Evolutionary conservation across 2,797 vertebrate genomes (phyloP), one percentile per base, ranked within the genome.

Genomic region (Masticophis lateralis): DNA sequence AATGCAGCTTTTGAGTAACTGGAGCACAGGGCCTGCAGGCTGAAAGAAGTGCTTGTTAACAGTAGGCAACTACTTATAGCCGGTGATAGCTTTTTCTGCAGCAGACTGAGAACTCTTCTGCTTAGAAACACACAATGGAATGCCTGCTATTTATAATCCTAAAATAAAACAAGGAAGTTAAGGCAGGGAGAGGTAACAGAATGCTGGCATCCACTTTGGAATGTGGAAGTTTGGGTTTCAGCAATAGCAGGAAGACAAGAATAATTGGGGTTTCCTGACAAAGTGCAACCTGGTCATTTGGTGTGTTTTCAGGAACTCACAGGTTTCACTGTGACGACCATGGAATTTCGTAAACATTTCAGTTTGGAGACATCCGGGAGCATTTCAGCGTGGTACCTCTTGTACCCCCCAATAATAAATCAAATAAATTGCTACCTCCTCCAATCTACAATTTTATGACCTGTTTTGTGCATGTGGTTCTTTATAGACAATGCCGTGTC

Each of bases 61-160:
- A 91, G 10, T 55, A 9, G 63, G 61, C 27, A 51, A 83, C 28
- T 47, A 57, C 47, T 53, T 18, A 16, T n/a, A 8, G 51, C 86
- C 7, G 27, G 60, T 51, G 22, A 60, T 43, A 5, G 47, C 47
- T 56, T 88, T 66, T 91, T 63, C 25, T 61, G 14, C 18, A 22
- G 63, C 47, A 86, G 87, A 25, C 63, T 60, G 90, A 89, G 66
- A 61, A 55, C n/a, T 56, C 56, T 88, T 61, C 66, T 89, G 90
- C 66, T 56, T 90, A 53, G 32, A 91, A 88, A 63, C 47, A 89
- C 87, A 63, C 43, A 89, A 69, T 83, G 87, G 93, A 93, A 93
- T 93, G 88, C 87, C 90, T 83, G 93, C 90, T 93, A 93, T 93
- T 91, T 91, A 91, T 91, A 91, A 88, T 63, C 56, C 57, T 89